Percentiles rank a stretch among this genome's conserved stretches.
Evolutionary conservation across 2,888 invertebrate species (phyloP).

Genomic region (Drepana falcataria): DNA sequence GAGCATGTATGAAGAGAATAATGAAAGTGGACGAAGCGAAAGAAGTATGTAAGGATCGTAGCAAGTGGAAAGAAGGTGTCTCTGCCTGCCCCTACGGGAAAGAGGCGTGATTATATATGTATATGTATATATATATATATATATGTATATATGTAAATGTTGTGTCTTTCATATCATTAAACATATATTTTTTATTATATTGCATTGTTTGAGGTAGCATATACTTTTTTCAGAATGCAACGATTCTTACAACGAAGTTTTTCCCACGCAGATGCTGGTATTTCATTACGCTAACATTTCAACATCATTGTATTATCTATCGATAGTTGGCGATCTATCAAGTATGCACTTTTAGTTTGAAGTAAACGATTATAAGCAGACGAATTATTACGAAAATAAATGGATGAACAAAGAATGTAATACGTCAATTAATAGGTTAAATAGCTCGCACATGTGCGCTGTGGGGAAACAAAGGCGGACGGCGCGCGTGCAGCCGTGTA

Average conservation of each 20-base stretch:
- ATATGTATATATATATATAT: no score
- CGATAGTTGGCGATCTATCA: conserved; percentile 18
- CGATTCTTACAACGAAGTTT: background rate
- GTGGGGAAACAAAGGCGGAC: background rate
- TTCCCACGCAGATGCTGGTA: conserved; percentile 9
- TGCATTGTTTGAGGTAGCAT: no score
- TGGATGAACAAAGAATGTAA: conserved; percentile 13
- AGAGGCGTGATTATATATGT: no score
- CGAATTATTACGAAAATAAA: conserved; percentile 18
- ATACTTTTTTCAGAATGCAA: no score
- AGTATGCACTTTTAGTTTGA: conserved; percentile 13
- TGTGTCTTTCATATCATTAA: no score
- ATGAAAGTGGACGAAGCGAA: no score
- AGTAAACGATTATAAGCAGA: conserved; percentile 18
- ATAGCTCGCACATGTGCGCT: background rate
- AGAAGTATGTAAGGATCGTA: no score
- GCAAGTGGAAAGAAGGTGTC: no score
- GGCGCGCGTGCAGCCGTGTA: background rate
- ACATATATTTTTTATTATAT: no score
- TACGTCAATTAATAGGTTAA: conserved; percentile 23
- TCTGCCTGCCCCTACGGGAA: no score
- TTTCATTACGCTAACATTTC: conserved; percentile 19
- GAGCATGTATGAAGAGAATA: no score
- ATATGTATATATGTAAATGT: no score
- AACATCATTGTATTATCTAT: conserved; percentile 10